Evolutionary conservation across 2,113 vertebrate genomes (phyloP).

Genomic region (Serilophus lunatus): DNA sequence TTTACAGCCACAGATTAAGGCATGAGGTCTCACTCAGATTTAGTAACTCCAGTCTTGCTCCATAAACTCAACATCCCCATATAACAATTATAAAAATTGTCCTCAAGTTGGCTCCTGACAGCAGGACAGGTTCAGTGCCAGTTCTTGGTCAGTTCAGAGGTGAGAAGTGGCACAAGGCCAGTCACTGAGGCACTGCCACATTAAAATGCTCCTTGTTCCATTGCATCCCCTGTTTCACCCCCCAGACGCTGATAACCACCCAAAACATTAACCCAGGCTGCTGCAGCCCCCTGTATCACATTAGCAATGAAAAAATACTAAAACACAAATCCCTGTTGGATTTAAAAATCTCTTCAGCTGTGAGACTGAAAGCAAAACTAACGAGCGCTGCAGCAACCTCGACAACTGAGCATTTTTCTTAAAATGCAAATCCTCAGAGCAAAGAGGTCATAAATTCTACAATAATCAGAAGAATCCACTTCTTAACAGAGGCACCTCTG

Average conservation of each 20-base stretch:
- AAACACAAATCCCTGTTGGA: neutral
- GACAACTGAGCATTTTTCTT: neutral
- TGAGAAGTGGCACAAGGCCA: neutral
- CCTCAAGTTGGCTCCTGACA: neutral
- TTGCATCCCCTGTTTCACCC: neutral
- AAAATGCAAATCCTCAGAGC: neutral
- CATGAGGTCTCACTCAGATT: neutral
- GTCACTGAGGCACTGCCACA: neutral
- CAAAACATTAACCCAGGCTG: neutral
- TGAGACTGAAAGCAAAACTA: neutral
- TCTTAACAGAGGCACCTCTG: slow-evolving; percentile 27
- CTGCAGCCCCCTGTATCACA: neutral
- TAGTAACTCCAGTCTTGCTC: neutral
- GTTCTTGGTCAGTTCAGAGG: neutral
- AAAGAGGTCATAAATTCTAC: neutral
- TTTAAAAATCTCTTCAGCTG: neutral
- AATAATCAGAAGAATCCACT: neutral
- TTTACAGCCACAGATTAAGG: neutral
- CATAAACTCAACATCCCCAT: neutral
- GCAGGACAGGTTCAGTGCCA: neutral
- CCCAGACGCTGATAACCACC: neutral
- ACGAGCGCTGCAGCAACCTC: neutral
- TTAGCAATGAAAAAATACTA: neutral
- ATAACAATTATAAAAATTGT: neutral
- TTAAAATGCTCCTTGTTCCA: accelerated